These are phyloP conservation scores for Crepidodera aurea DNA, from an alignment of 2,888 invertebrate species.

Conservation along the genomic window DNA sequence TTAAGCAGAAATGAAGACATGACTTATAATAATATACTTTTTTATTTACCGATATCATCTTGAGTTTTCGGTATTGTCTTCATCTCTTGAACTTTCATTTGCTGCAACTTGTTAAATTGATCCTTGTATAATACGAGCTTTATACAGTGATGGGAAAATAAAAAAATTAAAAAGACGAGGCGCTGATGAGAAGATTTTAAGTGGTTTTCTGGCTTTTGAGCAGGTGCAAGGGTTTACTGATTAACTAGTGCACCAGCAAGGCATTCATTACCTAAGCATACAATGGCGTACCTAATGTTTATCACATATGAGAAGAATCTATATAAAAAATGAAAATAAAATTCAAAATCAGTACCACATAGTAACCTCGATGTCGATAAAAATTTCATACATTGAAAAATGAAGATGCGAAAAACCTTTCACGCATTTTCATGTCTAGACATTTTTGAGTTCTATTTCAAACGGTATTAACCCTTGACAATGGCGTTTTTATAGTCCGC, in stretches of 20 bases:
- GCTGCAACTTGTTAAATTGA: background rate
- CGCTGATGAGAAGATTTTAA: slow-evolving; percentile 19
- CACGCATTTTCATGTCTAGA: no score
- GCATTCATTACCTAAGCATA: no score
- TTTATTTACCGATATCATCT: background rate
- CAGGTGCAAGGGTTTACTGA: slow-evolving; percentile 7
- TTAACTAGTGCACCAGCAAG: background rate
- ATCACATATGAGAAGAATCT: no score
- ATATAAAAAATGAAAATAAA: no score
- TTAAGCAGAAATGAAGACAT: no score
- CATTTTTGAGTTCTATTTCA: no score
- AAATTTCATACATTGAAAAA: no score
- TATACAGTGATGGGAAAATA: background rate
- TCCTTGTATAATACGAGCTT: background rate
- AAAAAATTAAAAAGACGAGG: background rate
- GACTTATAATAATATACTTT: background rate
- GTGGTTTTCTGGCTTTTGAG: slow-evolving; percentile 9
- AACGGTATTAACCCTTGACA: background rate
- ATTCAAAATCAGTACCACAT: no score
- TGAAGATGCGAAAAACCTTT: no score
- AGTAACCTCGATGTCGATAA: no score
- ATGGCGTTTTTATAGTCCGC: background rate
- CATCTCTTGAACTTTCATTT: background rate
- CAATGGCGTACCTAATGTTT: no score
- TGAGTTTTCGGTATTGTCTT: background rate